Conservation (phyloP, 2,888 invertebrate genomes). For the Harpalus rubripes region DNA sequence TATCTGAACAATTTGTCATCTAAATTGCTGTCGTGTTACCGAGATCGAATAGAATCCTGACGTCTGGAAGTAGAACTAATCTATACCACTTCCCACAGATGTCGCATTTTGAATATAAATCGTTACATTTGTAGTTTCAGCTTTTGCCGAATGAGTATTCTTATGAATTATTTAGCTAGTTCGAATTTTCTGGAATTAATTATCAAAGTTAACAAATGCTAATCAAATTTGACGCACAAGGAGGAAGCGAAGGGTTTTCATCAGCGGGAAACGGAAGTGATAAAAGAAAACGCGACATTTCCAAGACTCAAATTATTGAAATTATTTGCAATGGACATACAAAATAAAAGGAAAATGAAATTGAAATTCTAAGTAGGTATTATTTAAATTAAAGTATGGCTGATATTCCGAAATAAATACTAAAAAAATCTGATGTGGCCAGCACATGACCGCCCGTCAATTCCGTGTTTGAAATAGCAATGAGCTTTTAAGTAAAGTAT, state of each 20-base stretch:
- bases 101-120: constrained; percentile 54
- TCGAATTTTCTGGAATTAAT: constrained; percentile 54
- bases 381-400: too few species aligned
- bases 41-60: constrained; percentile 40
- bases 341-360: neutral
- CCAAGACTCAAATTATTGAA: neutral
- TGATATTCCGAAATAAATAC: too few species aligned
- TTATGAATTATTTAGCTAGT: constrained; percentile 49
- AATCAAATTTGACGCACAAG: constrained; percentile 46
- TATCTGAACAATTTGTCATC: constrained; percentile 42
- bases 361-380: too few species aligned
- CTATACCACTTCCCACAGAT: constrained; percentile 51
- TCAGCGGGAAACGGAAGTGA: neutral
- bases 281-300: neutral
- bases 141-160: constrained; percentile 47
- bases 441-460: too few species aligned
- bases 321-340: neutral
- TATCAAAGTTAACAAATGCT: constrained; percentile 47
- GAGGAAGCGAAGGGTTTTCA: constrained; percentile 16
- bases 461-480: too few species aligned
- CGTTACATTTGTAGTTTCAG: constrained; percentile 52
- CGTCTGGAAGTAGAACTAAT: constrained; percentile 43
- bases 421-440: too few species aligned
- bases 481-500: too few species aligned
- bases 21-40: constrained; percentile 47